phyloP scores from a whole-genome alignment of 2,888 invertebrate species.

The Ochlodes sylvanus region DNA sequence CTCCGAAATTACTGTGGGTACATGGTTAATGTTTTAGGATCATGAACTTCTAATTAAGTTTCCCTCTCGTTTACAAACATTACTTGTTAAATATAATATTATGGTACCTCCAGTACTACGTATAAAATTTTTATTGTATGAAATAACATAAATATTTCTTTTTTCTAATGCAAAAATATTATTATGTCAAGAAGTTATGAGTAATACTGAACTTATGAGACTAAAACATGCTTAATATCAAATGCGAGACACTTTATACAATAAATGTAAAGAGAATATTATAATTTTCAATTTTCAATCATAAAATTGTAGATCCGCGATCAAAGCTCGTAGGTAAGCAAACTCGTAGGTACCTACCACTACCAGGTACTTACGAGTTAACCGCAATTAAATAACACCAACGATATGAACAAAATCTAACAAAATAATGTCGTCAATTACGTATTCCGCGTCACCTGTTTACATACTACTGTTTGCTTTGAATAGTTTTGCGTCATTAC shows the following conservation, averaged over 20 bases:
- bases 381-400: slow-evolving; percentile 16
- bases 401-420: slow-evolving; percentile 13
- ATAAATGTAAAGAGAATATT: too few species aligned
- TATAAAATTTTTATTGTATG: too few species aligned
- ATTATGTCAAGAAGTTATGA: too few species aligned
- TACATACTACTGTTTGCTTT: slow-evolving; percentile 21
- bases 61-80: slow-evolving; percentile 11
- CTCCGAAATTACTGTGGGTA: slow-evolving; percentile 11
- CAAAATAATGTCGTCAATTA: slow-evolving; percentile 33
- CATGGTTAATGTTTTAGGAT: slow-evolving; percentile 5
- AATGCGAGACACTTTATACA: too few species aligned
- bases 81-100: background rate
- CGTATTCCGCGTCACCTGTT: slow-evolving; percentile 36
- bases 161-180: too few species aligned
- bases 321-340: background rate
- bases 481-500: slow-evolving; percentile 33
- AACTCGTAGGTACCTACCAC: background rate
- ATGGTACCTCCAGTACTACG: too few species aligned
- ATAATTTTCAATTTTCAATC: too few species aligned
- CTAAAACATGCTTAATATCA: too few species aligned
- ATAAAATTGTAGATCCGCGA: background rate
- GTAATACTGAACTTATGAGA: too few species aligned
- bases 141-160: too few species aligned
- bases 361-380: background rate
- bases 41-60: slow-evolving; percentile 29